phyloP scores from a whole-genome alignment of 2,113 vertebrate species.

The Scolopax mira region DNA sequence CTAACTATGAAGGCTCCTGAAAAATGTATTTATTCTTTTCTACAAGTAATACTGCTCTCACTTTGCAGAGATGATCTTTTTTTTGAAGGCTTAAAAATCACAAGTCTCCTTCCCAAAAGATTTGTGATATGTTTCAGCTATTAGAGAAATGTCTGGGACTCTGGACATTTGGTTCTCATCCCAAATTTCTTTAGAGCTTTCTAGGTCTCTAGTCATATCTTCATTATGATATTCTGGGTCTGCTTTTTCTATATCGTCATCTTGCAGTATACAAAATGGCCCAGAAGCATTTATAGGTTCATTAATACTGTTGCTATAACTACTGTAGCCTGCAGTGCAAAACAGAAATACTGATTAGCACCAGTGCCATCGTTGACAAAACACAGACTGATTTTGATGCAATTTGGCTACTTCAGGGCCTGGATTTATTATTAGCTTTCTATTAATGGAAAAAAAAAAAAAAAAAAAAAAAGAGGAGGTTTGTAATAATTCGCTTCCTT shows the following conservation, averaged over 20 bases:
- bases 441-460: background rate
- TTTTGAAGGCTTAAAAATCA: background rate
- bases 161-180: background rate
- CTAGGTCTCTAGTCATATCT: background rate
- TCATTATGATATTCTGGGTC: background rate
- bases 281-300: background rate
- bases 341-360: slow-evolving; percentile 6
- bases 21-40: background rate
- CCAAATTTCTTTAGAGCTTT: background rate
- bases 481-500: background rate
- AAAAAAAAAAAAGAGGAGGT: background rate
- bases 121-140: background rate
- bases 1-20: background rate
- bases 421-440: slow-evolving; percentile 5
- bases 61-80: background rate
- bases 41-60: background rate
- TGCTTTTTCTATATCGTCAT: background rate
- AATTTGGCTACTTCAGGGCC: background rate
- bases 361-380: background rate
- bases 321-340: background rate
- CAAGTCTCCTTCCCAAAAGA: background rate
- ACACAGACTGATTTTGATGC: background rate
- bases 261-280: background rate
- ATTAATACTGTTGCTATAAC: slow-evolving; percentile 15
- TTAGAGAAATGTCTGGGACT: background rate